A percentile compares a stretch with the other conserved stretches of the same genome.
Evolutionary conservation across 2,113 vertebrate species (phyloP).

Genomic region (Chloropsis hardwickii): DNA sequence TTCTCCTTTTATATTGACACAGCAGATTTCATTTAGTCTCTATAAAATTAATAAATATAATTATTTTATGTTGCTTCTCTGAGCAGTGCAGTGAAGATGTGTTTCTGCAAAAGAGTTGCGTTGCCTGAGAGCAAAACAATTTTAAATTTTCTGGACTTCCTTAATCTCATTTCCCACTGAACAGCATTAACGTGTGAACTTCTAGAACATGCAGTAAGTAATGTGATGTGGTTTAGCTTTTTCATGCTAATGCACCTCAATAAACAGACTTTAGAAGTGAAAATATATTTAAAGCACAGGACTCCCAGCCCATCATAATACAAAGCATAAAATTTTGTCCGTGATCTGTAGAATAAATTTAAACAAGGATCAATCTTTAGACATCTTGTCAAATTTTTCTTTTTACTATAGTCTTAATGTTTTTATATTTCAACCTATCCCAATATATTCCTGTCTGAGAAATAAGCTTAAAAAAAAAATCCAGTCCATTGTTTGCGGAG

Average conservation of each 20-base stretch:
- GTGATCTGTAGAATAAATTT: neutral
- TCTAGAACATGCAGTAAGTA: neutral
- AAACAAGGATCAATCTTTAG: neutral
- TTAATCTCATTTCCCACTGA: neutral
- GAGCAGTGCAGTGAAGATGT: neutral
- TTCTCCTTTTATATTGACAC: neutral
- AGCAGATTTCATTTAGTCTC: neutral
- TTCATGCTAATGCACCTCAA: neutral
- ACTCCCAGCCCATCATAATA: neutral
- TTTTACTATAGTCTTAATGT: neutral
- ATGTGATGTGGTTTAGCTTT: neutral
- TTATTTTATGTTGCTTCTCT: neutral
- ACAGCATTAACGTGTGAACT: neutral
- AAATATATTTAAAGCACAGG: neutral
- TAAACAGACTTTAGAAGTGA: neutral
- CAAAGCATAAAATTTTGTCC: neutral
- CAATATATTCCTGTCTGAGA: neutral
- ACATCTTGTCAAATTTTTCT: neutral
- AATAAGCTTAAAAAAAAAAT: neutral
- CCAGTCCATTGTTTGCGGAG: neutral
- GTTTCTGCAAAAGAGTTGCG: neutral
- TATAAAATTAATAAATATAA: neutral
- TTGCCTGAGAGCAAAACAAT: neutral
- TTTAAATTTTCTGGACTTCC: neutral
- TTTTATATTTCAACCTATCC: neutral